These are phyloP conservation scores for Spea multiplicata DNA, from an alignment of 2,113 vertebrate species.

Conservation along the genomic window DNA sequence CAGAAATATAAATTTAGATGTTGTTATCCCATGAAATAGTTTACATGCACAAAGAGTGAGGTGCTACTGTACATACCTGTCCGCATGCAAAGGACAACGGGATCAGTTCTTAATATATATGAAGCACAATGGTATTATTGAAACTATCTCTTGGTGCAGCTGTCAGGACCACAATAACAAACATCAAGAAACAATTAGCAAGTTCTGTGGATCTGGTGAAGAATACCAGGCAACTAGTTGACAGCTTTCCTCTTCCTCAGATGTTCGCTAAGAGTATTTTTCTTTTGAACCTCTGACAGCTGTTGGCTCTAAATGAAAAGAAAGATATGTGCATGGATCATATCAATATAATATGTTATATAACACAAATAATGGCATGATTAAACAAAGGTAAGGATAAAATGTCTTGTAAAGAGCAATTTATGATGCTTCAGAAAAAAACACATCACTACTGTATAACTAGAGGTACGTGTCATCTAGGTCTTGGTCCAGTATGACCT, in stretches of 20 bases:
- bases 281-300: constrained; percentile 20
- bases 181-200: constrained; percentile 41
- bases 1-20: too few species aligned
- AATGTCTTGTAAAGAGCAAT: background rate
- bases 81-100: background rate
- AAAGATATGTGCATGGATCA: constrained; percentile 1
- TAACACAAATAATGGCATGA: background rate
- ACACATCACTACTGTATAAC: too few species aligned
- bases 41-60: background rate
- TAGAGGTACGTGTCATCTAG: too few species aligned
- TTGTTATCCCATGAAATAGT: too few species aligned
- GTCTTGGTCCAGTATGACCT: too few species aligned
- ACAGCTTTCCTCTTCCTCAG: constrained; percentile 18
- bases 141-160: background rate
- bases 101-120: background rate
- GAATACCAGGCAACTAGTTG: constrained; percentile 20
- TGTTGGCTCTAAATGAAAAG: constrained; percentile 21
- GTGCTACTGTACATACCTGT: background rate
- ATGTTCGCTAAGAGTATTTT: constrained; percentile 13
- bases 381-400: background rate
- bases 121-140: background rate
- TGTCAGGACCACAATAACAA: background rate
- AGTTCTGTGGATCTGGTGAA: constrained; percentile 14
- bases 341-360: constrained; percentile 16
- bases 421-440: background rate